phyloP scores from a whole-genome alignment of 2,113 vertebrate species.

The Quiscalus mexicanus region DNA sequence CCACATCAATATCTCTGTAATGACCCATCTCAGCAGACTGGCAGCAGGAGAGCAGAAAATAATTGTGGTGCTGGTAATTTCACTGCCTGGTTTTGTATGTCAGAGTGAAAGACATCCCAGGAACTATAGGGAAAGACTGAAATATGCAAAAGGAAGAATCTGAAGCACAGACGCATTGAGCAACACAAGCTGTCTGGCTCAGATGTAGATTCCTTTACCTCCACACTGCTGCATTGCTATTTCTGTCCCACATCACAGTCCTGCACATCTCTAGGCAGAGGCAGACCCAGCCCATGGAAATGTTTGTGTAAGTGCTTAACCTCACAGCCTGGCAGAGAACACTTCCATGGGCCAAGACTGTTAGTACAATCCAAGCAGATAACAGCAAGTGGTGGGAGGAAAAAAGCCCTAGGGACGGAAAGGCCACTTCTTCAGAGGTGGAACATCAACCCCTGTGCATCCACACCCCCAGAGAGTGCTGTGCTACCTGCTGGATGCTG shows the following conservation, averaged over 20 bases:
- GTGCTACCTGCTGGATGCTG: constrained; percentile 73
- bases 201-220: neutral
- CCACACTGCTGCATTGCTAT: neutral
- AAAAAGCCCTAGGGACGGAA: neutral
- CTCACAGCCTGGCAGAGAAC: neutral
- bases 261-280: neutral
- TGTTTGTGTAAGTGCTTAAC: neutral
- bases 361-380: neutral
- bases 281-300: neutral
- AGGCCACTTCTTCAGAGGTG: neutral
- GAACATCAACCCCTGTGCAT: neutral
- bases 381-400: neutral
- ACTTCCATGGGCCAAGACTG: neutral
- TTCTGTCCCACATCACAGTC: neutral
- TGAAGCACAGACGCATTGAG: neutral
- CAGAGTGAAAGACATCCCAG: neutral
- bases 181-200: neutral
- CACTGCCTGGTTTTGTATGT: neutral
- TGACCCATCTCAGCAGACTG: neutral
- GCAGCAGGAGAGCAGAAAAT: neutral
- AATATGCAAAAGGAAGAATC: neutral
- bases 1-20: neutral
- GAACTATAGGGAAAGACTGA: neutral
- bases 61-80: neutral
- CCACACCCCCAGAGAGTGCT: neutral